Evolutionary conservation across 1,140 invertebrate species (phyloP).

Genomic region (Drosophila sechellia): DNA sequence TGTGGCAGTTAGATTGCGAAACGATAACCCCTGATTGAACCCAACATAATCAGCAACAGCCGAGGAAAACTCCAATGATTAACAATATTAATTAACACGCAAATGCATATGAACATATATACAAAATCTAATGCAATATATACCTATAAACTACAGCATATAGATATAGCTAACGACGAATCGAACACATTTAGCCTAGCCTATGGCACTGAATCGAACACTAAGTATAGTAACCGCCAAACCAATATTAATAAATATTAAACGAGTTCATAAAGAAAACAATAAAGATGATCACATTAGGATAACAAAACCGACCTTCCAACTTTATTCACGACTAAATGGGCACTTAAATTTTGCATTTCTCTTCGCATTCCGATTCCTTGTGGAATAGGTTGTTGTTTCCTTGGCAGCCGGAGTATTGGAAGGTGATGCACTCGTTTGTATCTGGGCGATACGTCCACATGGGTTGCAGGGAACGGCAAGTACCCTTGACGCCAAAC

Average conservation of each 20-base stretch:
- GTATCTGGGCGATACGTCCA: slow-evolving; percentile 51
- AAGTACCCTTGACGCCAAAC: slow-evolving; percentile 46
- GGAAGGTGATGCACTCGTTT: slow-evolving; percentile 86
- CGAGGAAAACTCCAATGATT: slow-evolving; percentile 40
- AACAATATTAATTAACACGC: slow-evolving; percentile 51
- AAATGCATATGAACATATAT: slow-evolving; percentile 44
- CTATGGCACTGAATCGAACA: slow-evolving; percentile 45
- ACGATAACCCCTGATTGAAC: slow-evolving; percentile 35
- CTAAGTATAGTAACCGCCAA: slow-evolving; percentile 47
- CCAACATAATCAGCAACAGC: slow-evolving; percentile 26
- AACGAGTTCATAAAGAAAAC: slow-evolving; percentile 65
- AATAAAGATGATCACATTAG: slow-evolving; percentile 69
- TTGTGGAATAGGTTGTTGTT: slow-evolving; percentile 91
- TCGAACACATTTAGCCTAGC: slow-evolving; percentile 29
- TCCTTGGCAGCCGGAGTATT: slow-evolving; percentile 91
- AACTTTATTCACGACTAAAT: slow-evolving; percentile 27
- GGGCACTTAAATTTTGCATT: slow-evolving; percentile 84
- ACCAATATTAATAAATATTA: slow-evolving; percentile 61
- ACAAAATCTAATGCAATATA: slow-evolving; percentile 30
- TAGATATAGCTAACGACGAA: slow-evolving; percentile 40
- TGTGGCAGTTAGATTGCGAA: not conserved
- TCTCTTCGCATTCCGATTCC: slow-evolving; percentile 87
- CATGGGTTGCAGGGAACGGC: slow-evolving; percentile 5
- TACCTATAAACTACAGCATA: slow-evolving; percentile 14
- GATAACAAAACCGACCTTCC: slow-evolving; percentile 10